Conservation (phyloP, 2,797 vertebrate species). For the Smutsia gigantea region DNA sequence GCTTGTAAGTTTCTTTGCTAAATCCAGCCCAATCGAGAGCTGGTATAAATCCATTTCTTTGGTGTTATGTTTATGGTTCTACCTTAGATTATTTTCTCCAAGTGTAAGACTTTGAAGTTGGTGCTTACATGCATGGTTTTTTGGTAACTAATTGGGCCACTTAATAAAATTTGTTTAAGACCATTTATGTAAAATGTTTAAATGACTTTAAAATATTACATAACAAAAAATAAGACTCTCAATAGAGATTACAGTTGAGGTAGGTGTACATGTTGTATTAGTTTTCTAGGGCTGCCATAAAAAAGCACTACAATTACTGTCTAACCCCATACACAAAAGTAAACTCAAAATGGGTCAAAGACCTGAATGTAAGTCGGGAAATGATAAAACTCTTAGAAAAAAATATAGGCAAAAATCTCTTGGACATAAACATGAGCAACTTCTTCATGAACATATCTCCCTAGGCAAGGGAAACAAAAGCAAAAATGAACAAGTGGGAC, state of each 20-base stretch:
- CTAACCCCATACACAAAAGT: too few species aligned
- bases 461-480: too few species aligned
- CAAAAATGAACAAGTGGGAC: too few species aligned
- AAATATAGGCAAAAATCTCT: too few species aligned
- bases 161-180: conserved; percentile 38
- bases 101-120: conserved; percentile 16
- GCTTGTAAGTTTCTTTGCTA: conserved; percentile 77
- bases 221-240: background rate
- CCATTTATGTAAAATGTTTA: background rate
- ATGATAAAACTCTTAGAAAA: too few species aligned
- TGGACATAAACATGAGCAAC: too few species aligned
- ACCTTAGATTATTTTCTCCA: conserved; percentile 76
- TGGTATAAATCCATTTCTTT: conserved; percentile 75
- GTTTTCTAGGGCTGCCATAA: too few species aligned
- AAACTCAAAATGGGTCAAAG: too few species aligned
- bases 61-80: conserved; percentile 54
- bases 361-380: too few species aligned
- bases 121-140: background rate
- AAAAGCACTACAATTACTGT: too few species aligned
- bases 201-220: conserved; percentile 27
- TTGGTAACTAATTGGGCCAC: background rate
- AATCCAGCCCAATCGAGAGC: conserved; percentile 46
- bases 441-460: too few species aligned
- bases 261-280: background rate
- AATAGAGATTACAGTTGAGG: background rate